phyloP scores from a whole-genome alignment of 2,888 invertebrate species.

The Zhengitettix transpicula region DNA sequence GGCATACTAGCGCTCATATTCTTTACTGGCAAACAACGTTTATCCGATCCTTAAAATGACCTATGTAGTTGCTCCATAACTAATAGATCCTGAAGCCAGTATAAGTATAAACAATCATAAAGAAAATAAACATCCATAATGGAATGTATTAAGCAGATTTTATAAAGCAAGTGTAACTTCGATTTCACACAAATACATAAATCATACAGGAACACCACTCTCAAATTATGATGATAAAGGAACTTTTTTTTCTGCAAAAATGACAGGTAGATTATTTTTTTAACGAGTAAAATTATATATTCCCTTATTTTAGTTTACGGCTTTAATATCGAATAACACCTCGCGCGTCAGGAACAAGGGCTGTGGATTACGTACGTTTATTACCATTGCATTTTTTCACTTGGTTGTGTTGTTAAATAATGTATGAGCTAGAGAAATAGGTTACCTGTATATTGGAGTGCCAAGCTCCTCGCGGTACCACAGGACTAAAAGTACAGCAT shows the following conservation, averaged over 20 bases:
- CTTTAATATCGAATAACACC: not conserved
- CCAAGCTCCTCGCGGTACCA: constrained; percentile 85
- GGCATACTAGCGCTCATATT: no score
- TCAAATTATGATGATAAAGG: no score
- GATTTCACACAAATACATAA: no score
- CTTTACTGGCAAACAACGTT: no score
- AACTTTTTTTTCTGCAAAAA: not conserved
- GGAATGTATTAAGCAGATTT: not conserved
- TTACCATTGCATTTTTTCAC: not conserved
- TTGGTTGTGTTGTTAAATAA: not conserved
- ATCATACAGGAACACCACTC: no score
- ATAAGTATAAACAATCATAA: not conserved
- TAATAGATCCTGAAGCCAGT: not conserved
- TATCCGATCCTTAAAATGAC: no score
- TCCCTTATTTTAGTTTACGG: not conserved
- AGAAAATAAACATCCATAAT: not conserved
- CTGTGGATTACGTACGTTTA: not conserved
- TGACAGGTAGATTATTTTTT: not conserved
- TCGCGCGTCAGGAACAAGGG: not conserved
- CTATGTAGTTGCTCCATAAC: not conserved
- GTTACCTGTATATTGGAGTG: constrained; percentile 82
- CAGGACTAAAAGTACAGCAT: constrained; percentile 68
- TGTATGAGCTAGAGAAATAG: not conserved
- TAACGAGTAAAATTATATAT: not conserved
- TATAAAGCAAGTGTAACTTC: no score